A percentile compares a stretch with the other conserved stretches of the same genome.
Evolutionary conservation across 2,888 invertebrate genomes (phyloP).

Genomic region (Venusia cambrica): DNA sequence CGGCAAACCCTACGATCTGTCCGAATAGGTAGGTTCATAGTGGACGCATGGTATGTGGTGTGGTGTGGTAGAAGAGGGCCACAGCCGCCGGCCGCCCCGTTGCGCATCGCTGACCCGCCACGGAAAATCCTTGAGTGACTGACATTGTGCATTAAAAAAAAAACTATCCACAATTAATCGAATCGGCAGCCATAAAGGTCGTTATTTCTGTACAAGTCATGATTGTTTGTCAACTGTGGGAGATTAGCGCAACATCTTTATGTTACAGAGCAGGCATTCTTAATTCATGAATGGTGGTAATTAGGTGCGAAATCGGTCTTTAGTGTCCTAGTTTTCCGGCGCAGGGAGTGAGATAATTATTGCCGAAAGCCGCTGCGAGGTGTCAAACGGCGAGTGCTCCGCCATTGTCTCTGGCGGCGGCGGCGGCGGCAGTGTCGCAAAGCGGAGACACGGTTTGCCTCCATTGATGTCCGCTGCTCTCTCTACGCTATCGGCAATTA

Average conservation of each 20-base stretch:
- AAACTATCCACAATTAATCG: constrained; percentile 50
- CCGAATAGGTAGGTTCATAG: too few relatives aligned
- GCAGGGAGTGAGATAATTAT: constrained; percentile 54
- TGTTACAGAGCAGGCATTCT: constrained; percentile 22
- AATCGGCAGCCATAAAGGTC: constrained; percentile 43
- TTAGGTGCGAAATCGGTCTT: constrained; percentile 42
- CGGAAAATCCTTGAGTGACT: constrained; percentile 56
- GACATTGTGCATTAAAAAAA: constrained; percentile 48
- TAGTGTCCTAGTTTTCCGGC: constrained; percentile 54
- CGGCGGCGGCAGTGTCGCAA: constrained; percentile 58
- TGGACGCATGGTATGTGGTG: constrained; percentile 25
- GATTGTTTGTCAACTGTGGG: constrained; percentile 14
- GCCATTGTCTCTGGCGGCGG: constrained; percentile 71
- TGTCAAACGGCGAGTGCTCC: constrained; percentile 52
- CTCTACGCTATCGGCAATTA: constrained; percentile 47
- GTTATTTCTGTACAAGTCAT: constrained; percentile 12
- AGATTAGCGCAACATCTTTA: constrained; percentile 28
- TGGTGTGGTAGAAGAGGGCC: constrained; percentile 37
- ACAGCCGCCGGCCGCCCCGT: constrained; percentile 38
- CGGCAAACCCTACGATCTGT: constrained; percentile 17
- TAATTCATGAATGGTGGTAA: constrained; percentile 31
- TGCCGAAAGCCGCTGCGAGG: constrained; percentile 56
- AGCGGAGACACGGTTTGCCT: constrained; percentile 72
- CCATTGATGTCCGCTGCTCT: constrained; percentile 62
- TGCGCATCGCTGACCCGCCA: constrained; percentile 35